phyloP scores from a whole-genome alignment of 2,113 vertebrate species.

The Perca flavescens region DNA sequence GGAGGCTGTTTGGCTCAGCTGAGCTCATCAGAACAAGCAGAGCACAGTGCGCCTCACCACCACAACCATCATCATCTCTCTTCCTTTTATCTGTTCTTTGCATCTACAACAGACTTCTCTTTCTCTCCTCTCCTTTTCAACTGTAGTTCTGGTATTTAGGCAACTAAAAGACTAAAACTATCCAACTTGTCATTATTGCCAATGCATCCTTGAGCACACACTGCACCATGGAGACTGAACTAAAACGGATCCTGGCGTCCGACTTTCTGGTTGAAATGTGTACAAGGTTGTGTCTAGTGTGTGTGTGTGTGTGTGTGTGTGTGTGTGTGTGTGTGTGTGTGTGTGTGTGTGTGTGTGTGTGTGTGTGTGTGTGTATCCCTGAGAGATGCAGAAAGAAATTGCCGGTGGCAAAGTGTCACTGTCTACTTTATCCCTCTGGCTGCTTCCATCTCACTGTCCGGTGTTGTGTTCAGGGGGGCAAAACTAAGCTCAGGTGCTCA shows the following conservation, averaged over 20 bases:
- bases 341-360: background rate
- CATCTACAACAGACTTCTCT: slow-evolving; percentile 33
- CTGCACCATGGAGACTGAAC: slow-evolving; percentile 19
- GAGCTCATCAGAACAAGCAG: slow-evolving; percentile 71
- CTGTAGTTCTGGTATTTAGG: slow-evolving; percentile 33
- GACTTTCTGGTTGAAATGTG: background rate
- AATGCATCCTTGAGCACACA: slow-evolving; percentile 20
- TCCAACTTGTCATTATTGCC: slow-evolving; percentile 35
- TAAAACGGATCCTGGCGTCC: background rate
- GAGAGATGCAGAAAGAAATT: slow-evolving; percentile 24
- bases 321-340: background rate
- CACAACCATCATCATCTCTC: slow-evolving; percentile 23
- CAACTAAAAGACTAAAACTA: slow-evolving; percentile 3
- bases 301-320: no score
- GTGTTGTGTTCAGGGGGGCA: slow-evolving; percentile 9
- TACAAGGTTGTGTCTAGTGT: background rate
- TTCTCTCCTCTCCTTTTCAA: slow-evolving; percentile 15
- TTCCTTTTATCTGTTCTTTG: slow-evolving; percentile 41
- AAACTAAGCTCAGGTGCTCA: background rate
- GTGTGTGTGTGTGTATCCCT: slow-evolving; percentile 7
- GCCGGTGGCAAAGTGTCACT: slow-evolving; percentile 53
- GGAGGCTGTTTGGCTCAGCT: slow-evolving; percentile 69
- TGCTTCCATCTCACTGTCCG: background rate
- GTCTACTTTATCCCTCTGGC: slow-evolving; percentile 33
- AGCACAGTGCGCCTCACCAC: slow-evolving; percentile 36